Conservation (phyloP, 2,113 vertebrate species). For the Vidua chalybeata region DNA sequence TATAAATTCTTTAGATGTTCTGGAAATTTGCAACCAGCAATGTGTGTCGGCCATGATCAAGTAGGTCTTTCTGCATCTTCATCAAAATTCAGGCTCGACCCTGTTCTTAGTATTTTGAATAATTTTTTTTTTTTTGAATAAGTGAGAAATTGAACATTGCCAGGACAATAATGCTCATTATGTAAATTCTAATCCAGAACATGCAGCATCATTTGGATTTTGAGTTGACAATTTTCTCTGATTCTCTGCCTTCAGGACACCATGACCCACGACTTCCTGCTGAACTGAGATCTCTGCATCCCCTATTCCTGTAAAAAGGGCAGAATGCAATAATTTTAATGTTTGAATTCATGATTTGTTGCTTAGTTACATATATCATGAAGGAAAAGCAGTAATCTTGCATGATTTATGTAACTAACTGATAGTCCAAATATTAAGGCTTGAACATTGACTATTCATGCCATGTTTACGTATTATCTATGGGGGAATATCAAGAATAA, state of each 20-base stretch:
- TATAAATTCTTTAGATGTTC: not conserved
- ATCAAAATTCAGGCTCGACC: not conserved
- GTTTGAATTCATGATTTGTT: constrained; percentile 7
- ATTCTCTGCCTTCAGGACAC: not conserved
- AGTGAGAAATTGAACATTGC: not conserved
- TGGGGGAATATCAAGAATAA: not conserved
- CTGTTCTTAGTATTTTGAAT: not conserved
- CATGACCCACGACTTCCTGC: not conserved
- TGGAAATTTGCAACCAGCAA: not conserved
- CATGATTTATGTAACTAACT: not conserved
- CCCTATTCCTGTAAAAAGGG: not conserved
- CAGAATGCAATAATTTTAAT: not conserved
- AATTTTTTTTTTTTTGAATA: not conserved
- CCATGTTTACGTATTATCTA: not conserved
- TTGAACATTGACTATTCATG: constrained; percentile 18
- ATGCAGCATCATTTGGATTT: not conserved
- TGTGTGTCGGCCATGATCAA: not conserved
- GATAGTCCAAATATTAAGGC: not conserved
- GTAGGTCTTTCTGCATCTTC: not conserved
- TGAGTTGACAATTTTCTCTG: not conserved
- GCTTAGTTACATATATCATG: constrained; percentile 5
- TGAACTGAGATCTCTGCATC: not conserved
- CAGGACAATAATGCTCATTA: not conserved
- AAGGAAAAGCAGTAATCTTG: not conserved
- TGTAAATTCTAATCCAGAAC: not conserved